phyloP scores from a whole-genome alignment of 1,140 invertebrate species.

The Idris sp. region DNA sequence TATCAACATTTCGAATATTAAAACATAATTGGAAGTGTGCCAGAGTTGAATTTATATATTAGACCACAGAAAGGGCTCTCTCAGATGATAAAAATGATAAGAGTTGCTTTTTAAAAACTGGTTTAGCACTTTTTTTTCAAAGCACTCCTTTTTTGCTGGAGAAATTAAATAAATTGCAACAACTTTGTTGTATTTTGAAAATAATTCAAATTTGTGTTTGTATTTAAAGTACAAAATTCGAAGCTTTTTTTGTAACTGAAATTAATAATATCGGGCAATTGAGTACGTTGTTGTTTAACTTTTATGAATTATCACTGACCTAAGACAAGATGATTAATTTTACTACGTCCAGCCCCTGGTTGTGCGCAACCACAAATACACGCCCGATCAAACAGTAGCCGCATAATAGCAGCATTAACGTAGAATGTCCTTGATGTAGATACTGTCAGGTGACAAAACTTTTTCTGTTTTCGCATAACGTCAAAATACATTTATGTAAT shows the following conservation, averaged over 20 bases:
- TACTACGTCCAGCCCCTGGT: neutral
- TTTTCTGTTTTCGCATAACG: conserved; percentile 12
- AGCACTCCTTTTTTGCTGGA: too few species aligned
- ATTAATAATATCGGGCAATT: too few species aligned
- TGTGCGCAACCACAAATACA: conserved; percentile 3
- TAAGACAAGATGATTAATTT: too few species aligned
- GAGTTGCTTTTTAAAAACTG: neutral
- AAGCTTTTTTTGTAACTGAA: too few species aligned
- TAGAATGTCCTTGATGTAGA: conserved; percentile 21
- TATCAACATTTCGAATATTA: conserved; percentile 11
- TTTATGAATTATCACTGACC: too few species aligned
- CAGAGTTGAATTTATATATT: conserved; percentile 3
- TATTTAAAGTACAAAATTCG: too few species aligned
- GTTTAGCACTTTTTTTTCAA: too few species aligned
- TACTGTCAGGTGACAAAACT: conserved; percentile 40
- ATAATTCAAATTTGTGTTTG: too few species aligned
- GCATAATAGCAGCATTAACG: conserved; percentile 10
- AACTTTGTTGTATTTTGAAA: too few species aligned
- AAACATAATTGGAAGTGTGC: conserved; percentile 19
- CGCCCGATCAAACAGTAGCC: neutral
- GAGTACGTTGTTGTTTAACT: too few species aligned
- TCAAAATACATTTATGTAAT: conserved; percentile 24
- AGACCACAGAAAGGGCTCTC: neutral
- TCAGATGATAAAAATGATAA: neutral
- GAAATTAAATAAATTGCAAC: too few species aligned